Conservation (phyloP, 2,113 vertebrate species). For the Ornithorhynchus anatinus region DNA sequence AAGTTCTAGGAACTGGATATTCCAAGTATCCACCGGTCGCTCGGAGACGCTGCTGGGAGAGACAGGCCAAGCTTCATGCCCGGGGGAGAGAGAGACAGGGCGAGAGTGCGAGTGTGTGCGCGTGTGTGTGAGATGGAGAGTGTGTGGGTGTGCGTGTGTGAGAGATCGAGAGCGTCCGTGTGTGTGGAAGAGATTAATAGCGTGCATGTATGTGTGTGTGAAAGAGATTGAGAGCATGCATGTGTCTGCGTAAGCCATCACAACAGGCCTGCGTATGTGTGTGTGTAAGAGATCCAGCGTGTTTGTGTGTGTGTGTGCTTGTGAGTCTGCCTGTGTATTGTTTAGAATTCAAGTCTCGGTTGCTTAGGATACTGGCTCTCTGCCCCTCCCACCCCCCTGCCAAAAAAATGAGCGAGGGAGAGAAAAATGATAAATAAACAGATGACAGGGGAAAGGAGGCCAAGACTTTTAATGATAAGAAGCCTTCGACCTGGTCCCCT, state of each 20-base stretch:
- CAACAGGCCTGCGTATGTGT: no score
- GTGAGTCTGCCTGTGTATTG: conserved; percentile 3
- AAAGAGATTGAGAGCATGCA: neutral
- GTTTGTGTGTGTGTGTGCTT: no score
- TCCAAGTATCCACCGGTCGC: conserved; percentile 65
- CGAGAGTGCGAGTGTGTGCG: no score
- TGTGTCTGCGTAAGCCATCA: no score
- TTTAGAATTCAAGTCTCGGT: conserved; percentile 66
- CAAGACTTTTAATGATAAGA: conserved; percentile 68
- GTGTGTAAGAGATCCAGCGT: no score
- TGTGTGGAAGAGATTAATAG: no score
- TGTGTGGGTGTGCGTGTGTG: no score
- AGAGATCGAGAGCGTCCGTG: no score
- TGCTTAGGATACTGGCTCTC: conserved; percentile 68
- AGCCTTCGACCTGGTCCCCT: conserved; percentile 51
- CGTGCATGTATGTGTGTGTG: conserved; percentile 1
- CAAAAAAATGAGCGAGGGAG: conserved; percentile 58
- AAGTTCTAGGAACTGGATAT: conserved; percentile 68
- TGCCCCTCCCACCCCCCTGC: conserved; percentile 24
- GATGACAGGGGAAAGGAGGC: conserved; percentile 59
- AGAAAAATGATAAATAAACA: conserved; percentile 69
- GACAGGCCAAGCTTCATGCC: conserved; percentile 58
- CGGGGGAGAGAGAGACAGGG: no score
- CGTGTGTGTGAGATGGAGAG: no score
- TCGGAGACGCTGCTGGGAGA: conserved; percentile 64